Percentiles rank a stretch among this genome's conserved stretches.
phyloP scores from a whole-genome alignment of 2,797 vertebrate species.

The Microchirus variegatus region DNA sequence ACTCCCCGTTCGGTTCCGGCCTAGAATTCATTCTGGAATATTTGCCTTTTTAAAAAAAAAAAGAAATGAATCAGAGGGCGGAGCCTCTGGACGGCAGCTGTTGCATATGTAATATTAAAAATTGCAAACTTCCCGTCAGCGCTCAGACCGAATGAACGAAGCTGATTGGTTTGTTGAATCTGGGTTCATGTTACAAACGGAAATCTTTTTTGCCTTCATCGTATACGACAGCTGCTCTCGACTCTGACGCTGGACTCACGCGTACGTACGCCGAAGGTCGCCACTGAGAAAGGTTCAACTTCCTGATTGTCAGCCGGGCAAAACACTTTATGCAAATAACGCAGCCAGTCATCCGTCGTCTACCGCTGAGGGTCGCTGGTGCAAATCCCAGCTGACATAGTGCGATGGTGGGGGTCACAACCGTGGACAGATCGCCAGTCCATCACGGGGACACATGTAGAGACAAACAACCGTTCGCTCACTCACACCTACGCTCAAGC shows the following conservation, averaged over 20 bases:
- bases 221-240: constrained; percentile 67
- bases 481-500: too few relatives aligned
- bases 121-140: constrained; percentile 22
- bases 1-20: constrained; percentile 57
- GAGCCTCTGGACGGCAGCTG: constrained; percentile 67
- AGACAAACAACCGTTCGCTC: too few relatives aligned
- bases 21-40: constrained; percentile 59
- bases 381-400: too few relatives aligned
- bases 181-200: constrained; percentile 33
- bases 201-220: constrained; percentile 42
- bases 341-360: too few relatives aligned
- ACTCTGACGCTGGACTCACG: constrained; percentile 9
- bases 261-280: too few relatives aligned
- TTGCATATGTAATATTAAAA: constrained; percentile 49
- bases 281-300: too few relatives aligned
- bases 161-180: constrained; percentile 22
- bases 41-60: constrained; percentile 67
- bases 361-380: too few relatives aligned
- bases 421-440: too few relatives aligned
- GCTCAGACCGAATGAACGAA: constrained; percentile 11
- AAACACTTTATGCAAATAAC: too few relatives aligned
- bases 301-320: too few relatives aligned
- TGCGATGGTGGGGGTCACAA: too few relatives aligned
- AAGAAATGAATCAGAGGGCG: constrained; percentile 38
- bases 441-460: too few relatives aligned